These are phyloP conservation scores for Phalera bucephala DNA, from an alignment of 2,888 invertebrate species.

Conservation along the genomic window DNA sequence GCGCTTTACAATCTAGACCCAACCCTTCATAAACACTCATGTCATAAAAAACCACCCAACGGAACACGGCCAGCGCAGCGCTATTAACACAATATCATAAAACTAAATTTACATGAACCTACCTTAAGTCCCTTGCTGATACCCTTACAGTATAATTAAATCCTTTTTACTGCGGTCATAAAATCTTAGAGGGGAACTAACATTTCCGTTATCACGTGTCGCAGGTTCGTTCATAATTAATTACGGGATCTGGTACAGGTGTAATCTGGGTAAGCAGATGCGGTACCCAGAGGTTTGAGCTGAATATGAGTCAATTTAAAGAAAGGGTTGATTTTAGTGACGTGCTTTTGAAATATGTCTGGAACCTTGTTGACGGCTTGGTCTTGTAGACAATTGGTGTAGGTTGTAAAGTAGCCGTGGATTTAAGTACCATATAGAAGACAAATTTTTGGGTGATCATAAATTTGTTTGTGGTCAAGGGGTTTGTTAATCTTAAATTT, in stretches of 20 bases:
- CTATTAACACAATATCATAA: conserved; percentile 37
- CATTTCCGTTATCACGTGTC: conserved; percentile 44
- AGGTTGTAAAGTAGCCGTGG: no score
- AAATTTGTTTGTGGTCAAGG: no score
- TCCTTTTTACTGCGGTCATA: conserved; percentile 38
- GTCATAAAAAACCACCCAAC: conserved; percentile 26
- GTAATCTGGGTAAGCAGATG: conserved; percentile 33
- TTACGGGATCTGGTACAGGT: conserved; percentile 34
- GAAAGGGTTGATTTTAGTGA: not conserved
- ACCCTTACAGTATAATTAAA: conserved; percentile 41
- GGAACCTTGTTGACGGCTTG: no score
- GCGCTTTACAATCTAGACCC: not conserved
- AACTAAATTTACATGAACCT: conserved; percentile 33
- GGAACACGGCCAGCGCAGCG: conserved; percentile 20
- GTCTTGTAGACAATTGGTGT: no score
- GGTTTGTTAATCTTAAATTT: no score
- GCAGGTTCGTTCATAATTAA: conserved; percentile 44
- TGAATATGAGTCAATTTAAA: not conserved
- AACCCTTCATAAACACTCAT: conserved; percentile 2
- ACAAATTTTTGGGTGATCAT: no score
- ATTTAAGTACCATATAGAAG: no score
- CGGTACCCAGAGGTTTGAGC: conserved; percentile 9
- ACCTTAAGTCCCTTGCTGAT: conserved; percentile 24
- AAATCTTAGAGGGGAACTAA: conserved; percentile 39
- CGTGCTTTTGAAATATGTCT: no score